Percentiles rank a stretch among this genome's conserved stretches.
Conservation (phyloP, 1,140 invertebrate genomes). For the Oryzaephilus surinamensis region DNA sequence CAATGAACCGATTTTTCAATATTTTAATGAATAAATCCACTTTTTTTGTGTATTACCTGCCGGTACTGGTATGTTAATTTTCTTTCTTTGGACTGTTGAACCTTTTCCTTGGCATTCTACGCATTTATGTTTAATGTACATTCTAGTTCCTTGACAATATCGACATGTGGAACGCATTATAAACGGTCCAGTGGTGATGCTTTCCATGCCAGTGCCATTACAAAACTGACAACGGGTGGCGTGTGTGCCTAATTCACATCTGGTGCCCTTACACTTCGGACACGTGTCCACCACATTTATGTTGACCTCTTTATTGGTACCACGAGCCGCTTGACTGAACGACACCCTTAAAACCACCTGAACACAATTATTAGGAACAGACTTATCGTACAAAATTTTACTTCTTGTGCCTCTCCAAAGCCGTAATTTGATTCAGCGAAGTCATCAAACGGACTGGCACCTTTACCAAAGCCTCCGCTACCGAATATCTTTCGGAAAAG, state of each 20-base stretch:
- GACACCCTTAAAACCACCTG: slow-evolving; percentile 82
- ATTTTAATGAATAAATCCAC: neutral
- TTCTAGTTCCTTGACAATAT: slow-evolving; percentile 78
- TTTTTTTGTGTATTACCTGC: slow-evolving; percentile 71
- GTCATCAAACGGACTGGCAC: slow-evolving; percentile 56
- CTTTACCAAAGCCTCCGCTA: slow-evolving; percentile 53
- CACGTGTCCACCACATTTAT: slow-evolving; percentile 91
- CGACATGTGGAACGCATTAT: slow-evolving; percentile 95
- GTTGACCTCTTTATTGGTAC: slow-evolving; percentile 86
- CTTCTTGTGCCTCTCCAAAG: slow-evolving; percentile 82
- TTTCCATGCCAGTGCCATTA: slow-evolving; percentile 96
- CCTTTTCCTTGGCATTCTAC: slow-evolving; percentile 90
- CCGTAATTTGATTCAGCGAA: slow-evolving; percentile 81
- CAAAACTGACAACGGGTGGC: slow-evolving; percentile 80
- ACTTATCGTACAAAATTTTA: too few species aligned
- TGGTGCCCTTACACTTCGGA: slow-evolving; percentile 73
- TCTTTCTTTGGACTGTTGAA: slow-evolving; percentile 77
- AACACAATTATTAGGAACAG: slow-evolving; percentile 21
- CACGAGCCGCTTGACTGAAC: slow-evolving; percentile 92
- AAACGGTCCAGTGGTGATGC: slow-evolving; percentile 84
- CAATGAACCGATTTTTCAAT: slow-evolving; percentile 13
- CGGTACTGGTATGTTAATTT: slow-evolving; percentile 89
- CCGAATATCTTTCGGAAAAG: slow-evolving; percentile 87
- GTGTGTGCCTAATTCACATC: slow-evolving; percentile 82
- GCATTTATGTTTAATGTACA: slow-evolving; percentile 87